Evolutionary conservation across 2,113 vertebrate species (phyloP), one percentile per base, ranked within the genome.

Genomic region (Corvus cornix): DNA sequence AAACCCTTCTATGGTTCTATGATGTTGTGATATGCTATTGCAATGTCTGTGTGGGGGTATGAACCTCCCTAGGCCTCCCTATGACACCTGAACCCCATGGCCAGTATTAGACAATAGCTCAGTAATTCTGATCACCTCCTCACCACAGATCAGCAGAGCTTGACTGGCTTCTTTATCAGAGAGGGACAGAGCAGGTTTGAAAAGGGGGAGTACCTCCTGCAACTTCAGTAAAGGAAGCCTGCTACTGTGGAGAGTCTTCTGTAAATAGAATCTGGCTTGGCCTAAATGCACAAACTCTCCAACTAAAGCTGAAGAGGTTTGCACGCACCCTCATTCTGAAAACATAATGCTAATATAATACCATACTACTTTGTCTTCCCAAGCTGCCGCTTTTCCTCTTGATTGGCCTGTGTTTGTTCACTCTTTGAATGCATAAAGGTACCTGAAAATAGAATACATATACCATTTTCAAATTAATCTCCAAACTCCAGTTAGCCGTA

Each of bases 141-240:
- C 37, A 12, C 22, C 15, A 26, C 58, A 59, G n/a, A 35, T 23
- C 49, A 52, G 41, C 7, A 69, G 24, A 81, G 7, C 26, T 49
- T 75, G 37, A 10, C 43, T 74, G 37, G 8, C 37, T 60, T 28
- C 58, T 75, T 73, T 35, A 7, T 48, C 49, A 27, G n/a, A 77
- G 23, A 14, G 0, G 3, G 35, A n/a, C 5, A 37, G n/a, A 73
- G 22, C 0, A 0, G 9, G 22, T 59, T 74, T 84, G 68, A 35
- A 84, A 63, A 59, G 31, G 9, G 9, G 1, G 4, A 33, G 17
- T 70, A 4, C 5, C 16, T 60, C 13, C 59, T 33, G 27, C 16
- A 62, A 24, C 44, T 63, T 59, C 67, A 60, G 11, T 67, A 78
- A 51, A 24, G 60, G 13, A 62, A 75, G 20, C 13, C 55, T 62